A percentile compares a stretch with the other conserved stretches of the same genome.
Evolutionary conservation across 2,797 vertebrate genomes (phyloP).

Genomic region (Platyrinchus mystaceus): DNA sequence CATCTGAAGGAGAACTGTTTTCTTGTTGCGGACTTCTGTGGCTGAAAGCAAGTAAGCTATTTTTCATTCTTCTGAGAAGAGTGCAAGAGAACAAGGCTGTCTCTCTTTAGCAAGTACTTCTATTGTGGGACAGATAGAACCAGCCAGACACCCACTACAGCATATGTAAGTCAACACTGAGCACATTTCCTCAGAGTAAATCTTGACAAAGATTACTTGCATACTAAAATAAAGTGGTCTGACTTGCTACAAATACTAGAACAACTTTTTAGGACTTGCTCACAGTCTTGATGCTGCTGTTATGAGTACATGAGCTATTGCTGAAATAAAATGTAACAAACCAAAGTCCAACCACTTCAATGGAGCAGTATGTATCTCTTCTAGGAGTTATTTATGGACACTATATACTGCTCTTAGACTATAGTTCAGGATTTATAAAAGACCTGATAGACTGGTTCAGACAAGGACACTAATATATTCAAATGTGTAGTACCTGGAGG

Average conservation of each 20-base stretch:
- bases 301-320: neutral
- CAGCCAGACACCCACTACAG: neutral
- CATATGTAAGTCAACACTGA: neutral
- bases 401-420: neutral
- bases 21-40: neutral
- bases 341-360: neutral
- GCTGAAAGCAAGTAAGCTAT: neutral
- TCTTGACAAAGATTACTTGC: neutral
- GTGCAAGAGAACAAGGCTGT: neutral
- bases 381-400: neutral
- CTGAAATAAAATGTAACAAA: neutral
- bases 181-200: neutral
- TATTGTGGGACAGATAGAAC: neutral
- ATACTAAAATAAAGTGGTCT: neutral
- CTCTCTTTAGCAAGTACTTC: neutral
- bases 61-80: neutral
- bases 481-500: neutral
- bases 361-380: neutral
- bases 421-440: neutral
- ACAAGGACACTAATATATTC: neutral
- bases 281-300: neutral
- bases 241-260: neutral
- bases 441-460: neutral
- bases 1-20: neutral
- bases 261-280: neutral